phyloP scores from a whole-genome alignment of 1,140 invertebrate genomes.

The Uloborus diversus region DNA sequence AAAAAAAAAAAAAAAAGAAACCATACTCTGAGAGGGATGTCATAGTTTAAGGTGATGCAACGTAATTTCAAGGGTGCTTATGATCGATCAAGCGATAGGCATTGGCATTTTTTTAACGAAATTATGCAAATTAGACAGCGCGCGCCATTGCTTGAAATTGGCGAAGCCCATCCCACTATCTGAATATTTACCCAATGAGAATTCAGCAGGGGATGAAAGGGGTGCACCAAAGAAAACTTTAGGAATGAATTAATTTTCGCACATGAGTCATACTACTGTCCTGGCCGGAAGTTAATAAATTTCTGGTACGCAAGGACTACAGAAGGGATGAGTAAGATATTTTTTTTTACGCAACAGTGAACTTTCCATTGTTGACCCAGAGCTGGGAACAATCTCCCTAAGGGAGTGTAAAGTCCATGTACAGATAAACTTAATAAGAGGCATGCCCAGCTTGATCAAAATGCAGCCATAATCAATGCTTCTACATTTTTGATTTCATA shows the following conservation, averaged over 20 bases:
- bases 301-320: too few relatives aligned
- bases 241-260: slow-evolving; percentile 53
- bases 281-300: too few relatives aligned
- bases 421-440: too few relatives aligned
- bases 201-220: slow-evolving; percentile 17
- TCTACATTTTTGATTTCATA: too few relatives aligned
- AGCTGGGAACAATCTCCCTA: too few relatives aligned
- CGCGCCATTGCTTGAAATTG: slow-evolving; percentile 44
- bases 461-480: too few relatives aligned
- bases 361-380: too few relatives aligned
- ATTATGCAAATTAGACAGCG: slow-evolving; percentile 53
- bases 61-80: slow-evolving; percentile 55
- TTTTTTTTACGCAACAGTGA: too few relatives aligned
- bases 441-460: too few relatives aligned
- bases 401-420: too few relatives aligned
- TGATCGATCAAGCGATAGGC: slow-evolving; percentile 51
- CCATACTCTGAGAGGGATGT: slow-evolving; percentile 47
- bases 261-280: slow-evolving; percentile 27
- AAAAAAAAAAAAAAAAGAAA: too few relatives aligned
- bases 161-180: slow-evolving; percentile 32
- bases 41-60: slow-evolving; percentile 55
- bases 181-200: slow-evolving; percentile 46
- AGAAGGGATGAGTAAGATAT: too few relatives aligned
- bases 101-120: slow-evolving; percentile 40
- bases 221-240: slow-evolving; percentile 47